Conservation (phyloP, 2,888 invertebrate species). For the Spicauda simplicius region DNA sequence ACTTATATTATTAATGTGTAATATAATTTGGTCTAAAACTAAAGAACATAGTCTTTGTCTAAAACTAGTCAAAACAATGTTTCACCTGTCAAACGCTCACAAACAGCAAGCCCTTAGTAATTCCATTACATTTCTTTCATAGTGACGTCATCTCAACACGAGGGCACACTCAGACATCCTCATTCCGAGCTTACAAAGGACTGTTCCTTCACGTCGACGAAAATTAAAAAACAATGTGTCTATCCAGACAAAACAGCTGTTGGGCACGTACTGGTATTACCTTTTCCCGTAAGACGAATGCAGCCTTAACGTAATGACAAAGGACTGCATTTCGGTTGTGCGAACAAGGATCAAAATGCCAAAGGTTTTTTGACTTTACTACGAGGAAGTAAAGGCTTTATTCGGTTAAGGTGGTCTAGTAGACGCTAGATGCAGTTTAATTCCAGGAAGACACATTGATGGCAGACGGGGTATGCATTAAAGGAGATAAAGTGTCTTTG, state of each 20-base stretch:
- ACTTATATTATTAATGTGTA: too few species aligned
- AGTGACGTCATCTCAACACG: conserved; percentile 28
- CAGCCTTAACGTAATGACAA: neutral
- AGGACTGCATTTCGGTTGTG: conserved; percentile 6
- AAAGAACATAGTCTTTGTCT: too few species aligned
- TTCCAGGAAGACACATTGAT: conserved; percentile 53
- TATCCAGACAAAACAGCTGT: conserved; percentile 71
- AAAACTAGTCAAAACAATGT: conserved; percentile 1
- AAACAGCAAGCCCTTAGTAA: conserved; percentile 17
- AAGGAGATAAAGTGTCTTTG: conserved; percentile 41
- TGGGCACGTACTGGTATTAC: conserved; percentile 59
- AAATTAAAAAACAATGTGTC: conserved; percentile 65
- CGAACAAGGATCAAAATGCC: neutral
- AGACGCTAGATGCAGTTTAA: conserved; percentile 41
- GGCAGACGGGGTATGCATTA: conserved; percentile 62
- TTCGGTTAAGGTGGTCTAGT: neutral
- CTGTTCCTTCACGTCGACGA: conserved; percentile 58
- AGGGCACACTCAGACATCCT: conserved; percentile 38
- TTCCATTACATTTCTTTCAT: conserved; percentile 29
- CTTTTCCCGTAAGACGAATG: neutral
- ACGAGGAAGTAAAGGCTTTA: neutral
- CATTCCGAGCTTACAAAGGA: conserved; percentile 42
- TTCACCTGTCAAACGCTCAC: conserved; percentile 11
- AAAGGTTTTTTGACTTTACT: neutral
- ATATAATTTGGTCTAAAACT: too few species aligned